These are phyloP conservation scores for Metallyticus violacea DNA, from an alignment of 2,888 invertebrate genomes.

Conservation along the genomic window DNA sequence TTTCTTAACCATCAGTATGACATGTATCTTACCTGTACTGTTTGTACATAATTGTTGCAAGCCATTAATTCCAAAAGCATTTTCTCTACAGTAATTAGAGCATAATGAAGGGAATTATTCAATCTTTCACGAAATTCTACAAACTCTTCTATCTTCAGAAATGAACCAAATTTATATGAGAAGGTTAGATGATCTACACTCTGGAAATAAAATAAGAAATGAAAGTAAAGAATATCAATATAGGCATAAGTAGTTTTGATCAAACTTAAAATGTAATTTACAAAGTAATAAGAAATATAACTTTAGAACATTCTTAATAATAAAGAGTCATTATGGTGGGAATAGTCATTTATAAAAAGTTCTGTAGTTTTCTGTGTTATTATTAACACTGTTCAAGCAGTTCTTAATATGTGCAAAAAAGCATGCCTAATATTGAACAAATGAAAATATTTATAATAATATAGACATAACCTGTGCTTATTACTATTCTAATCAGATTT, in stretches of 20 bases:
- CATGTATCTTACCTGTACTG: slow-evolving; percentile 3
- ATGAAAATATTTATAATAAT: too few relatives aligned
- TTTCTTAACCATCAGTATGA: slow-evolving; percentile 29
- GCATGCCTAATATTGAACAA: too few relatives aligned
- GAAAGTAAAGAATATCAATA: neutral
- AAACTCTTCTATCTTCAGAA: slow-evolving; percentile 88
- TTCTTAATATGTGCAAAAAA: too few relatives aligned
- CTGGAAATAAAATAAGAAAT: slow-evolving; percentile 48
- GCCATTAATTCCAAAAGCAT: slow-evolving; percentile 66
- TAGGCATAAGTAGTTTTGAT: neutral
- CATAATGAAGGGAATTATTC: slow-evolving; percentile 77
- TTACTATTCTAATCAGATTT: too few relatives aligned
- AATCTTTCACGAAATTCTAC: slow-evolving; percentile 78
- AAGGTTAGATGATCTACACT: slow-evolving; percentile 88
- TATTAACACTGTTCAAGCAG: too few relatives aligned
- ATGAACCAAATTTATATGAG: slow-evolving; percentile 92
- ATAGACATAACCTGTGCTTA: too few relatives aligned
- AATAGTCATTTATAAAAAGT: too few relatives aligned
- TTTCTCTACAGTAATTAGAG: slow-evolving; percentile 62
- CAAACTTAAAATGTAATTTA: neutral
- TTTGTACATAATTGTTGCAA: slow-evolving; percentile 39
- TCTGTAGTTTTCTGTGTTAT: too few relatives aligned
- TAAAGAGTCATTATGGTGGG: too few relatives aligned
- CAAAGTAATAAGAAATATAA: neutral
- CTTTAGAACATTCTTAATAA: neutral